phyloP scores from a whole-genome alignment of 2,888 invertebrate species.

The Megalurothrips usitatus region DNA sequence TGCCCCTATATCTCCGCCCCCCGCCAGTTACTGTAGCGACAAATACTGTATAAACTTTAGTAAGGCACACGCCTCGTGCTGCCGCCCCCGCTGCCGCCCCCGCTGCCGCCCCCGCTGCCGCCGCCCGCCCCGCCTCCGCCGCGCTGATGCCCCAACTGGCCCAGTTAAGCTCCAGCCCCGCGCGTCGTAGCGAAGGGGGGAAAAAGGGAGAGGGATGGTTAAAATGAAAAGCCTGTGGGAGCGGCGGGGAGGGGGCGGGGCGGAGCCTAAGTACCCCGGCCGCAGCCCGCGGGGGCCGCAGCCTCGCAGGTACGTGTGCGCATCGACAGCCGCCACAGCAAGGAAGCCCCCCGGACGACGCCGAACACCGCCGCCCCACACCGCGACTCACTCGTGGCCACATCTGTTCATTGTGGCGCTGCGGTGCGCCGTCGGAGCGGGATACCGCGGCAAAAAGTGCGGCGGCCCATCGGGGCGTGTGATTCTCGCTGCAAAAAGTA shows the following conservation, averaged over 20 bases:
- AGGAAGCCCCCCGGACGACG: too few species aligned
- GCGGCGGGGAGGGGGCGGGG: background rate
- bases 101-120: background rate
- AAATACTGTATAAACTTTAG: slow-evolving; percentile 23
- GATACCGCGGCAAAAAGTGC: background rate
- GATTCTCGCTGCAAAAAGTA: background rate
- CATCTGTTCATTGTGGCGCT: too few species aligned
- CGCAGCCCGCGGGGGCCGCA: background rate
- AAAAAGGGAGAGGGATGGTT: background rate
- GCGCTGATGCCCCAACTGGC: background rate
- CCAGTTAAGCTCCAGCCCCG: background rate
- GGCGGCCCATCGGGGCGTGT: background rate
- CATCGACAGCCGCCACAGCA: too few species aligned
- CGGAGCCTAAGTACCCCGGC: background rate
- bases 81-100: background rate
- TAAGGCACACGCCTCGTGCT: background rate
- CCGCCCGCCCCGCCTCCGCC: background rate
- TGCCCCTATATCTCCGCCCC: background rate
- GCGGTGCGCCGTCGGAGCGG: background rate
- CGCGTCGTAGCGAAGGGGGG: background rate
- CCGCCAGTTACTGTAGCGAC: background rate
- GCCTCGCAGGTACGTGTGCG: too few species aligned
- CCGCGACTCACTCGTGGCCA: too few species aligned
- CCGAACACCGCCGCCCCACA: too few species aligned
- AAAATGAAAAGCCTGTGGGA: slow-evolving; percentile 15